Evolutionary conservation across 2,113 vertebrate genomes (phyloP).

Genomic region (human): GRCh38 chr7:79453501-79454000

Average conservation of each 20-base stretch:
- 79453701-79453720: slow-evolving; percentile 75
- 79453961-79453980: slow-evolving; percentile 69
- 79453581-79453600: slow-evolving; percentile 70
- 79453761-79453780: slow-evolving; percentile 85
- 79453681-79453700: slow-evolving; percentile 67
- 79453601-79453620: slow-evolving; percentile 26
- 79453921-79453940: slow-evolving; percentile 71
- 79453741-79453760: slow-evolving; percentile 76
- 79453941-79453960: slow-evolving; percentile 75
- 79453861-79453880: slow-evolving; percentile 13
- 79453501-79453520: slow-evolving; percentile 58
- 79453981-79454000: slow-evolving; percentile 68
- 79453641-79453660: slow-evolving; percentile 63
- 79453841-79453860: slow-evolving; percentile 69
- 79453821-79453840: slow-evolving; percentile 84
- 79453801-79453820: background rate
- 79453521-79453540: slow-evolving; percentile 68
- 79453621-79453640: slow-evolving; percentile 69
- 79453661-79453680: slow-evolving; percentile 68
- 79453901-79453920: slow-evolving; percentile 49
- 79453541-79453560: slow-evolving; percentile 74
- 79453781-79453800: slow-evolving; percentile 63
- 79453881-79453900: slow-evolving; percentile 25
- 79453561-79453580: slow-evolving; percentile 78
- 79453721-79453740: slow-evolving; percentile 68